Conservation (phyloP, 1,140 invertebrate genomes). For the Archivesica marissinica region DNA sequence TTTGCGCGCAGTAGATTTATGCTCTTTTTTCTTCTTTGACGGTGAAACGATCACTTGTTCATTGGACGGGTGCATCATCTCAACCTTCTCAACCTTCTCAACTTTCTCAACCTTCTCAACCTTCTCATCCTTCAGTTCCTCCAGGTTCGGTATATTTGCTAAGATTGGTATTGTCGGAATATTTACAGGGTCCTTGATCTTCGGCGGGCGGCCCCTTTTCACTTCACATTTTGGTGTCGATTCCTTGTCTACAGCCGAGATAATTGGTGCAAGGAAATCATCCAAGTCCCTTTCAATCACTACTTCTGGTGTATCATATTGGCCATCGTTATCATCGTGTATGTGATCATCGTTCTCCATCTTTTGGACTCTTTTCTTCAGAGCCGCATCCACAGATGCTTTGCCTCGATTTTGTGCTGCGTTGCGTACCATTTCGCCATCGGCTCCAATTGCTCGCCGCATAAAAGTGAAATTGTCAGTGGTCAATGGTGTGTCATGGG, state of each 20-base stretch:
- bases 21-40: constrained; percentile 49
- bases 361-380: constrained; percentile 12
- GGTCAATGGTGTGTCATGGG: constrained; percentile 62
- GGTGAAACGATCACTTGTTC: constrained; percentile 51
- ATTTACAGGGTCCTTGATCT: not conserved
- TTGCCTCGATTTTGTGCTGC: constrained; percentile 52
- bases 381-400: not conserved
- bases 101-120: too few species aligned
- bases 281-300: constrained; percentile 72
- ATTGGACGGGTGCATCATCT: constrained; percentile 48
- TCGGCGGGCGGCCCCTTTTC: not conserved
- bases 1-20: constrained; percentile 75
- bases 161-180: not conserved
- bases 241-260: not conserved
- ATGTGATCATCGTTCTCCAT: not conserved
- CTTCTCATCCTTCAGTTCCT: constrained; percentile 20
- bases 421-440: constrained; percentile 75
- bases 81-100: constrained; percentile 29
- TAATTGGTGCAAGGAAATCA: constrained; percentile 44
- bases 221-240: not conserved
- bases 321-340: constrained; percentile 52
- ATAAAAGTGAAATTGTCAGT: constrained; percentile 76
- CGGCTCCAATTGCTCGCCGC: constrained; percentile 72
- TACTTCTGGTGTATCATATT: constrained; percentile 67
- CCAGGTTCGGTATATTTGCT: not conserved